Evolutionary conservation across 92 coral and sea anemone genomes (phyloP), one percentile per base, ranked within the genome.

Genomic region (Parazoanthus atlanticus): DNA sequence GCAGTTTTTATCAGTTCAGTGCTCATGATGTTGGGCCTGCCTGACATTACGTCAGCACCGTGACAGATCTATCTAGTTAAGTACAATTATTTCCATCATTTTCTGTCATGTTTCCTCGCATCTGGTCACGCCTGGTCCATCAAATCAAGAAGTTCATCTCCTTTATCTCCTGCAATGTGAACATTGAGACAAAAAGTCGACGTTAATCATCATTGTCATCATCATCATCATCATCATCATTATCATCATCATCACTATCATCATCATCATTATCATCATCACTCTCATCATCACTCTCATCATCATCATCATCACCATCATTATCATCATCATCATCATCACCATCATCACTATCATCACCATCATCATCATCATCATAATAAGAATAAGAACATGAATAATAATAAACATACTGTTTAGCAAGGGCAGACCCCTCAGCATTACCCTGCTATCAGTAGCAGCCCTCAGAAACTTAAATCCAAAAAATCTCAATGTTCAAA

Each of bases 101-200:
- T 61, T 12, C 69, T 3, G 69, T 2, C 28, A 61, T 28, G 4
- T 26, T 77, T 78, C 21, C 6, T 30, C 13, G 12, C 67, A 80
- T 31, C 36, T 70, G 23, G 19, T 93, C 86, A 96, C 17, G 98
- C 96, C 84, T 93, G 97, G 80, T 96, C 98, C 98, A 96, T 96
- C 28, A 96, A 73, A 65, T 93, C 98, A 17, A 96, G 88, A 25
- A 96, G 92, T 12, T 96, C 98, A 67, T 96, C 98, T 10, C 98
- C 98, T 72, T 94, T 96, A 31, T 93, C 94, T 56, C 98, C 98
- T 96, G 64, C 15, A 73, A 81, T 47, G 29, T 28, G 47, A 6
- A 56, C 67, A 36, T 5, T 30, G 74, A 13, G 31, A 79, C 56
- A 28, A 82, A 49, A 82, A 25, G 19, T 82, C 12, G 49, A 25